These are phyloP conservation scores for Pachliopta kotzebuea DNA, from an alignment of 2,888 invertebrate genomes.

Conservation along the genomic window DNA sequence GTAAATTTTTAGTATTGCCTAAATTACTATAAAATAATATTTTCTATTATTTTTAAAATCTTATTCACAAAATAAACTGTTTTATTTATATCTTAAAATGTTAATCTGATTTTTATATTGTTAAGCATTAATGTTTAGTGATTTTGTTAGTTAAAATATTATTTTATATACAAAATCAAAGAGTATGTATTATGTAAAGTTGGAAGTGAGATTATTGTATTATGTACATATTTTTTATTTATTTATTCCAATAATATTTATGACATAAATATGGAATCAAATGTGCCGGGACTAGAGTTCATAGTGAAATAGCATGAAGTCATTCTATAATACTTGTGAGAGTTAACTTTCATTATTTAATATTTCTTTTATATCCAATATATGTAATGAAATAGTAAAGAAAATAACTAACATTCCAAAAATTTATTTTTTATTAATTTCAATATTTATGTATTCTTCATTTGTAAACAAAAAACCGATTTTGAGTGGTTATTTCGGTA, in stretches of 20 bases:
- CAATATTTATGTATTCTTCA: not conserved
- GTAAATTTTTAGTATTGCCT: not conserved
- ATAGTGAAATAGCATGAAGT: constrained; percentile 31
- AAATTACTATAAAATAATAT: not conserved
- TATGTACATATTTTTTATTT: constrained; percentile 68
- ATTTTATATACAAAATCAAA: constrained; percentile 36
- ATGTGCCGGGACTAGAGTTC: constrained; percentile 34
- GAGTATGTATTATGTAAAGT: constrained; percentile 46
- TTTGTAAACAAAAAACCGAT: not conserved
- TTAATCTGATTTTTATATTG: constrained; percentile 25
- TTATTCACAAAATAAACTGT: not conserved
- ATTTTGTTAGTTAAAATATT: constrained; percentile 18
- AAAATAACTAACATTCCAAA: not conserved
- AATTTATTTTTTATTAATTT: not conserved
- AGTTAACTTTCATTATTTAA: no score
- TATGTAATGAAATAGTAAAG: not conserved
- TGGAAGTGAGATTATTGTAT: constrained; percentile 69
- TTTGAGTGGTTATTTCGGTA: not conserved
- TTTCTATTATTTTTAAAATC: not conserved
- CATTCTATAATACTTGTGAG: not conserved
- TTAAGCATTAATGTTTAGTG: constrained; percentile 25
- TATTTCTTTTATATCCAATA: not conserved
- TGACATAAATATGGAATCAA: constrained; percentile 34
- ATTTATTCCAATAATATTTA: constrained; percentile 37
- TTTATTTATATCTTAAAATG: constrained; percentile 1